A percentile compares a stretch with the other conserved stretches of the same genome.
Evolutionary conservation across 2,797 vertebrate genomes (phyloP).

Genomic region (Sarcophilus harrisii): DNA sequence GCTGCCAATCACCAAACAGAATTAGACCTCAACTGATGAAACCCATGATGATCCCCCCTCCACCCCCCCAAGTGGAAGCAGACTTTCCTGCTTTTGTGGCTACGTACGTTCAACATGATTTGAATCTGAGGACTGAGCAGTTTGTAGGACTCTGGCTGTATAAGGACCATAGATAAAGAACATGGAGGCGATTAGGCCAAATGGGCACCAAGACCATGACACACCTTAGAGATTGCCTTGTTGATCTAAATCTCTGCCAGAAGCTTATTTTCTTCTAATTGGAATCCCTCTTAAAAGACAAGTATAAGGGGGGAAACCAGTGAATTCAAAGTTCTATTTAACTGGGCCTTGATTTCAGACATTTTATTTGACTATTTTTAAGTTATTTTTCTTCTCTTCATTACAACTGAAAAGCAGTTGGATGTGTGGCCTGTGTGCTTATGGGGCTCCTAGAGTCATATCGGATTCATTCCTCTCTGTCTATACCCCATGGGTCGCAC

Average conservation of each 20-base stretch:
- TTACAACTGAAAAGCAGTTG: background rate
- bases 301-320: background rate
- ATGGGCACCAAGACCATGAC: background rate
- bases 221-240: constrained; percentile 21
- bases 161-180: constrained; percentile 5
- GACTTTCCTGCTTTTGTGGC: background rate
- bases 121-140: background rate
- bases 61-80: background rate
- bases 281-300: constrained; percentile 10
- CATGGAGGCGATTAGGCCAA: background rate
- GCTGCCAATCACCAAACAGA: background rate
- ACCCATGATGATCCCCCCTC: background rate
- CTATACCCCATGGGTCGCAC: background rate
- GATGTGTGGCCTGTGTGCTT: background rate
- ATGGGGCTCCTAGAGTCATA: background rate
- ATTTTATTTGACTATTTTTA: background rate
- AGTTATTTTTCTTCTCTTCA: background rate
- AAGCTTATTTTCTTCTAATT: constrained; percentile 15
- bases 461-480: background rate
- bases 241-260: constrained; percentile 1
- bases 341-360: background rate
- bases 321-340: background rate
- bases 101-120: background rate
- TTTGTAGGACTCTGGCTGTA: background rate
- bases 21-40: background rate